Evolutionary conservation across 2,797 vertebrate genomes (phyloP).

Genomic region (Cercopithecus mitis): DNA sequence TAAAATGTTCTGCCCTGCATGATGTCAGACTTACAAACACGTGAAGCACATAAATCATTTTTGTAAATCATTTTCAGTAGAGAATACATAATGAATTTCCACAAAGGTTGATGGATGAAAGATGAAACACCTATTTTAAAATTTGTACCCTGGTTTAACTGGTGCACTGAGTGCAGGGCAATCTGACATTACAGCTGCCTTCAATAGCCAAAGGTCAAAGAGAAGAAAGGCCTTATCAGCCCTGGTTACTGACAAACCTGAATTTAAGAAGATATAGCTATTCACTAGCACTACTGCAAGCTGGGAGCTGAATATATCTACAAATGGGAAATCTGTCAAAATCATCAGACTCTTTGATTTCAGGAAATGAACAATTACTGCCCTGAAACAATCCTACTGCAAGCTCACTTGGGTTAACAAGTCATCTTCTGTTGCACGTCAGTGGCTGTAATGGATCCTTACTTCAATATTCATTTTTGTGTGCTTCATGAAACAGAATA

Average conservation of each 20-base stretch:
- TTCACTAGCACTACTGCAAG: background rate
- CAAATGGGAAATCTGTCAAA: constrained; percentile 1
- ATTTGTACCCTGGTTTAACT: background rate
- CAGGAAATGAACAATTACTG: background rate
- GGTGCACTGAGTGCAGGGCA: background rate
- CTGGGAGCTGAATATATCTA: background rate
- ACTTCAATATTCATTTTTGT: background rate
- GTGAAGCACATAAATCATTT: background rate
- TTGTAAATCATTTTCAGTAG: background rate
- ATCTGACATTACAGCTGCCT: background rate
- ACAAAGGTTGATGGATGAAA: background rate
- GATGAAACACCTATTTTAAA: constrained; percentile 4
- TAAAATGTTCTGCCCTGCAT: background rate
- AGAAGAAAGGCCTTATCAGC: background rate
- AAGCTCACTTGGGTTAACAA: background rate
- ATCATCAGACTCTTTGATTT: background rate
- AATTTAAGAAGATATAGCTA: background rate
- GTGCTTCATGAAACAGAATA: background rate
- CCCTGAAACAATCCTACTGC: background rate
- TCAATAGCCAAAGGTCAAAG: background rate
- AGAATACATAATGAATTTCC: background rate
- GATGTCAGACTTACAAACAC: background rate
- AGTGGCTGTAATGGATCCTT: background rate
- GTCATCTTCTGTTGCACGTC: background rate
- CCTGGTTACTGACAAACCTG: background rate